These are phyloP conservation scores for Ptycholaimellus sp. DNA, from an alignment of 2,888 invertebrate species.

Conservation along the genomic window DNA sequence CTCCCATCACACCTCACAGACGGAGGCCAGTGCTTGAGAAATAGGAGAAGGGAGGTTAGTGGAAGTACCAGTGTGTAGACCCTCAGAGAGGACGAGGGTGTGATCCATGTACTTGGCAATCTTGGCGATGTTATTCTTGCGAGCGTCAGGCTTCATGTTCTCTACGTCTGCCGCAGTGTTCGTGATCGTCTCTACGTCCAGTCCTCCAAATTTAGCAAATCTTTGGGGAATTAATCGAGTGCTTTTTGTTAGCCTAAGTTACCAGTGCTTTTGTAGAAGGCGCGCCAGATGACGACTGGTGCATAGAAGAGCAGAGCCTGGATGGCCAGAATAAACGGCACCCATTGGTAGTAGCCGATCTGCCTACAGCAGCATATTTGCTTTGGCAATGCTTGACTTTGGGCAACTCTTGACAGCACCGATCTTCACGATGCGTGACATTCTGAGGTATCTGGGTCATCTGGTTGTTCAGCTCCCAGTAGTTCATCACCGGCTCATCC, in stretches of 20 bases:
- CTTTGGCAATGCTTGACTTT: too few relatives aligned
- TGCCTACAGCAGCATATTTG: too few relatives aligned
- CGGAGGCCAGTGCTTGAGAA: too few relatives aligned
- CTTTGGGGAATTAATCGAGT: neutral
- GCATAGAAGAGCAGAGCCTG: conserved; percentile 23
- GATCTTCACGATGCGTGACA: conserved; percentile 24
- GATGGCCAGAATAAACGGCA: conserved; percentile 21
- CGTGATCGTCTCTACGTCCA: conserved; percentile 19
- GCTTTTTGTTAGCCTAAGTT: neutral
- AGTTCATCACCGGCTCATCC: conserved; percentile 16
- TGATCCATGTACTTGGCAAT: conserved; percentile 14
- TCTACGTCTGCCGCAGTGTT: conserved; percentile 17
- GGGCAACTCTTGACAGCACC: too few relatives aligned
- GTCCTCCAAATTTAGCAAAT: conserved; percentile 9
- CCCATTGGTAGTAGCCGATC: conserved; percentile 23
- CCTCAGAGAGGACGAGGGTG: conserved; percentile 6
- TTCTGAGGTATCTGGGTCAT: conserved; percentile 26
- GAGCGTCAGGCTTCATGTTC: conserved; percentile 18
- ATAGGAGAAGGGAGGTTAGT: too few relatives aligned
- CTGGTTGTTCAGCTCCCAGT: conserved; percentile 18
- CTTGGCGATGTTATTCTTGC: conserved; percentile 16
- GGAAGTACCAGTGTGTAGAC: too few relatives aligned
- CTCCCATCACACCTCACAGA: too few relatives aligned
- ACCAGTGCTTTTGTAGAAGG: conserved; percentile 14
- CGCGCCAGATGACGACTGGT: conserved; percentile 21